These are phyloP conservation scores for Erannis defoliaria DNA, from an alignment of 2,888 invertebrate species.

Conservation along the genomic window DNA sequence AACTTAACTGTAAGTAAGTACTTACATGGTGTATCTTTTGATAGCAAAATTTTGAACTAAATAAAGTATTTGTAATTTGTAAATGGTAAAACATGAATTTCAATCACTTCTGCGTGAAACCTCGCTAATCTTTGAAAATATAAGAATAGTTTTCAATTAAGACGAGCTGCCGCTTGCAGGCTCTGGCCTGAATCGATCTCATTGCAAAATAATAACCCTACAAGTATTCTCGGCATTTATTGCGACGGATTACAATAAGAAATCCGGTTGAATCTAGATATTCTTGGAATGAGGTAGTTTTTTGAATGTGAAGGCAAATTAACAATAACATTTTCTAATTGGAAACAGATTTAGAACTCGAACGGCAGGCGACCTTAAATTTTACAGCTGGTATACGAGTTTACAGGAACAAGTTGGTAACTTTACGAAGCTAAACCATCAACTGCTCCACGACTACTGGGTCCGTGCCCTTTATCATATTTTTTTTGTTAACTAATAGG, in stretches of 20 bases:
- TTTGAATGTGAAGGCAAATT: background rate
- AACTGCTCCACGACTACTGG: too few species aligned
- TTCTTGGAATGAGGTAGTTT: background rate
- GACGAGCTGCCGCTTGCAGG: constrained; percentile 45
- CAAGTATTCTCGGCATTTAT: constrained; percentile 6
- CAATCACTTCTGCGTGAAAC: background rate
- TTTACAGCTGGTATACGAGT: too few species aligned
- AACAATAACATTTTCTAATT: constrained; percentile 2
- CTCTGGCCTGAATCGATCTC: background rate
- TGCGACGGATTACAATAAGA: constrained; percentile 6
- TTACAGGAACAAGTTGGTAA: too few species aligned
- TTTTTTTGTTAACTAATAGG: too few species aligned
- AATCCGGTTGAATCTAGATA: background rate
- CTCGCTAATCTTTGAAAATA: constrained; percentile 7
- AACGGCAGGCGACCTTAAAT: too few species aligned
- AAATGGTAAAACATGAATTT: background rate
- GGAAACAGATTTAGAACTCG: constrained; percentile 1
- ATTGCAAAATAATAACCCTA: background rate
- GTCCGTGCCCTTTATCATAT: too few species aligned
- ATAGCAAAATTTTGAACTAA: too few species aligned
- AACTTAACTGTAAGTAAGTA: too few species aligned
- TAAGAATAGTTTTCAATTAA: constrained; percentile 51
- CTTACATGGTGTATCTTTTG: too few species aligned
- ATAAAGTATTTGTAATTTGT: too few species aligned
- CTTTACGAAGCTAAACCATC: background rate